Evolutionary conservation across 2,888 invertebrate genomes (phyloP), one percentile per base, ranked within the genome.

Genomic region (Microplitis manilae): DNA sequence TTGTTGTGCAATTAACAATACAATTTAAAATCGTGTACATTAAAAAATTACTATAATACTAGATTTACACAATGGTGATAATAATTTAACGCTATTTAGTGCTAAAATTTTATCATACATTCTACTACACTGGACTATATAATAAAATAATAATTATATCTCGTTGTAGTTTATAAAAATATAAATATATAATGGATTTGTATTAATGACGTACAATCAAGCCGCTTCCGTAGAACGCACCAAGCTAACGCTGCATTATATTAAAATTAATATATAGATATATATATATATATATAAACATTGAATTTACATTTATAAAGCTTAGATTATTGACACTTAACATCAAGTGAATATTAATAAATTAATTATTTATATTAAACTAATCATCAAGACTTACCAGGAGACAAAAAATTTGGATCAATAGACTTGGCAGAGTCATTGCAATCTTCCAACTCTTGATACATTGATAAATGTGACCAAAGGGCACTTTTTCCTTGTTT

Each of bases 401-500:
- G 93, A 39, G 93, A 92, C 50, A 94, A 88, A 85, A 92, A 92
- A 87, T 93, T 93, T 5, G 93, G 91, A 89, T 93, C 92, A 81
- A 93, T 90, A 2, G 92, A 90, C 88, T 92, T 92, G 80, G 90
- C 89, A 69, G 92, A 89, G 83, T 93, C 92, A 85, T 91, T 92
- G 80, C 92, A 91, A 85, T 96, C 95, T 87, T 95, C 95, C 84
- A 94, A 88, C 86, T 97, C 97, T 86, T 98, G 95, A 88, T 96
- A 98, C 87, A 96, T 95, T 15, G 95, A 93, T 75, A 99, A 92
- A 90, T 98, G 98, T 79, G 97, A 95, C 99, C 99, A 99, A 5
- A 99, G 91, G 0, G 98, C 97, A 0, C 98, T 98, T 91, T 98
- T 99, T 7, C 98, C 98, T 91, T 97, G 95, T 90, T 98, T 99